Percentiles rank a stretch among this genome's conserved stretches.
These are phyloP conservation scores for Eulemur albifrons DNA, from an alignment of 2,797 vertebrate genomes.

Conservation along the genomic window DNA sequence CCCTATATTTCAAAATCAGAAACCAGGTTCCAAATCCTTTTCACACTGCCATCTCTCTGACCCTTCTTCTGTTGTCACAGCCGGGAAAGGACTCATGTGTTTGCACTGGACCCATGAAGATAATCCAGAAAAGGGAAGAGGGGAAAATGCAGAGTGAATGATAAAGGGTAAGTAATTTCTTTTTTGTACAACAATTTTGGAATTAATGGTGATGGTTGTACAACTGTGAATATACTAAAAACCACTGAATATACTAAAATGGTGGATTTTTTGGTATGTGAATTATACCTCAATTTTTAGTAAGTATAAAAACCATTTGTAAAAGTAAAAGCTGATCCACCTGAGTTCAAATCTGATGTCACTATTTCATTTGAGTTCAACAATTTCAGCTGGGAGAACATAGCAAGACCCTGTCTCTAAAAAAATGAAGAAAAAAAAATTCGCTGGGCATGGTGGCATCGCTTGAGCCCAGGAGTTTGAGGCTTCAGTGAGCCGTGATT, in stretches of 20 bases:
- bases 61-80: neutral
- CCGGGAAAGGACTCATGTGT: neutral
- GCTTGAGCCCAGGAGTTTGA: neutral
- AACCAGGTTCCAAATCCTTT: neutral
- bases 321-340: conserved; percentile 4
- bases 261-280: neutral
- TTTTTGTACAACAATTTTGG: neutral
- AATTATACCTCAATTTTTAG: neutral
- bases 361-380: conserved; percentile 32
- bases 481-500: neutral
- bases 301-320: conserved; percentile 6
- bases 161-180: neutral
- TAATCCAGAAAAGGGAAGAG: neutral
- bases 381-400: neutral
- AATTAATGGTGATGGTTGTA: neutral
- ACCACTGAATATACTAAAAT: neutral
- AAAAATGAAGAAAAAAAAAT: neutral
- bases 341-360: conserved; percentile 21
- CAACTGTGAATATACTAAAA: neutral
- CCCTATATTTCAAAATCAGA: neutral
- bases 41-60: neutral
- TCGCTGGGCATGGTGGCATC: neutral
- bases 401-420: neutral
- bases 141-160: neutral
- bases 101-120: neutral